Evolutionary conservation across 2,797 vertebrate genomes (phyloP), one percentile per base, ranked within the genome.

Genomic region (Thaleichthys pacificus): DNA sequence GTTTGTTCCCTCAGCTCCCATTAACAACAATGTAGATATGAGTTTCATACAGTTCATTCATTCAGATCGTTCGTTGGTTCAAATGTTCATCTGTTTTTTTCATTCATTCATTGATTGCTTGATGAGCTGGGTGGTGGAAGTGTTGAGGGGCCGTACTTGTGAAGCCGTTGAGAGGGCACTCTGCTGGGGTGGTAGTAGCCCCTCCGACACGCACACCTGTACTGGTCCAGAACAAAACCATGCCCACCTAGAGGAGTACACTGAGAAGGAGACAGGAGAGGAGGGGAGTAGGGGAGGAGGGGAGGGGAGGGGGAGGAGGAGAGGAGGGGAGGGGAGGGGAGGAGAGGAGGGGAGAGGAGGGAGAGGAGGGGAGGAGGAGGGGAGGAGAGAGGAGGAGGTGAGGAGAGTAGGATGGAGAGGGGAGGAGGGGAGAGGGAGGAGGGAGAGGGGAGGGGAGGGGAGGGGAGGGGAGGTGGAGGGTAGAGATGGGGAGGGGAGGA

Each of bases 211-310:
- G 95, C 93, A 87, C 97, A 99, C 89, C 94, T 95, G 91, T 99
- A 99, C 87, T 97, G 96, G 93, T 98, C 97, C 73, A 99, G 92
- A 72, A 99, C 96, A 85, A 99, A 99, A 87, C 97, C 97, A 38
- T 96, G 95, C 79, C 97, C 97, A 72, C 89, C 91, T 83, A 97
- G 95, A 38, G 97, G 96, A 83, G 94, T 93, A 89, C 97, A 99
- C 97, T 99, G 89, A 28, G 90, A 47, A 26, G 17, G 14, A 11
- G 24, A 54, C 24, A 19, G 26, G 24, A 32, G 67, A 8, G 4
- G 21, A 6, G 19, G 6, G 51, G 65, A 65, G 63, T 8, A 1
- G 62, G 22, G 8, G 14, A 26, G 42, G 8, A 1, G 22, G 19
- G 19, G 14, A 49, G 15, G 11, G 9, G 8, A 17, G 17, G 28